phyloP scores from a whole-genome alignment of 2,888 invertebrate species.

The Lasioglossum lativentre region DNA sequence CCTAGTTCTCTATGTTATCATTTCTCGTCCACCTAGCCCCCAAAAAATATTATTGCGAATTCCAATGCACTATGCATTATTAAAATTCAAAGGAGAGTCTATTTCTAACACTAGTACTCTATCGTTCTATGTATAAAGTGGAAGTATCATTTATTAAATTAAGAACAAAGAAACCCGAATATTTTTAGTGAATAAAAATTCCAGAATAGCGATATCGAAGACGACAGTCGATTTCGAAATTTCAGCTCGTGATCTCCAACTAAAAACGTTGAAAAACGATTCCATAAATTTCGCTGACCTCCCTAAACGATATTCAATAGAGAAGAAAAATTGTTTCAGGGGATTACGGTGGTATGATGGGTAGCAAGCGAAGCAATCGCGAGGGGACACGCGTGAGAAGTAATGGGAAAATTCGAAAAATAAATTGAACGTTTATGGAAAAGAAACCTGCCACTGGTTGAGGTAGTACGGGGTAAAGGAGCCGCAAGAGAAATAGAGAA shows the following conservation, averaged over 20 bases:
- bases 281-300: background rate
- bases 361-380: background rate
- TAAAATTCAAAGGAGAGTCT: no score
- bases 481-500: background rate
- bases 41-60: no score
- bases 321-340: background rate
- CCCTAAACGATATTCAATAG: background rate
- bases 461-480: background rate
- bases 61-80: no score
- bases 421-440: constrained; percentile 5
- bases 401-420: constrained; percentile 28
- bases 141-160: no score
- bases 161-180: background rate
- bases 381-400: background rate
- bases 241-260: background rate
- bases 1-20: no score
- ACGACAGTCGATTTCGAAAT: background rate
- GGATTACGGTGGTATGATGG: background rate
- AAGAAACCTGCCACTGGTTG: constrained; percentile 1
- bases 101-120: no score
- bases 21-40: no score
- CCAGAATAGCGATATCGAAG: background rate
- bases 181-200: background rate
- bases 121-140: no score
- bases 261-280: background rate